A percentile compares a stretch with the other conserved stretches of the same genome.
These are phyloP conservation scores for Pachycephus smyrnensis DNA, from an alignment of 2,888 invertebrate species.

Conservation along the genomic window DNA sequence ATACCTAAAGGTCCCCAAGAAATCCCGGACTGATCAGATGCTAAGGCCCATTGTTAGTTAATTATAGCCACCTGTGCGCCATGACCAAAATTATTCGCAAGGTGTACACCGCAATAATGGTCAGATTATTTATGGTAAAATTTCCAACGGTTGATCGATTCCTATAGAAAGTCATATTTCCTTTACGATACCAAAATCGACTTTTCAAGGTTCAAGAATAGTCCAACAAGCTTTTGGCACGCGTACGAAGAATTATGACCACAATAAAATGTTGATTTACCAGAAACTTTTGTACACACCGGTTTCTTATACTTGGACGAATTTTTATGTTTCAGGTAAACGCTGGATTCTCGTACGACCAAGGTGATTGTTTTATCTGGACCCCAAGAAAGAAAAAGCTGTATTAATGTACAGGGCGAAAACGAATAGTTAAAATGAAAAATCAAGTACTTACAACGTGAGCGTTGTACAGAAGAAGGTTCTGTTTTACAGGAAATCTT, in stretches of 20 bases:
- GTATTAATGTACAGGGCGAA: neutral
- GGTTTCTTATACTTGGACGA: neutral
- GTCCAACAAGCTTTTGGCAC: neutral
- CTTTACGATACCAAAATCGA: neutral
- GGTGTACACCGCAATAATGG: neutral
- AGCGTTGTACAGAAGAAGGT: neutral
- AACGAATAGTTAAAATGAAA: neutral
- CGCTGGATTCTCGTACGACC: neutral
- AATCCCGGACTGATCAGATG: neutral
- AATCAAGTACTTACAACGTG: neutral
- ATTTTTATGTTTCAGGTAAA: neutral
- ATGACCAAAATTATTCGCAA: neutral
- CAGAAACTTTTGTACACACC: neutral
- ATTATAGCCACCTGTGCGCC: conserved; percentile 6
- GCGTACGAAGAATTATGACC: neutral
- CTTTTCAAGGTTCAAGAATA: neutral
- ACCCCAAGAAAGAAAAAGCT: neutral
- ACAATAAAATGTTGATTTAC: neutral
- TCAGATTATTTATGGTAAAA: neutral
- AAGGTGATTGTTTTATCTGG: neutral
- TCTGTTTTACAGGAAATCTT: neutral
- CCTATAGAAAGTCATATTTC: neutral
- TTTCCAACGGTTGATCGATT: neutral
- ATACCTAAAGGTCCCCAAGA: neutral
- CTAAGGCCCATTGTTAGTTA: neutral